These are phyloP conservation scores for Mellivora capensis DNA, from an alignment of 2,113 vertebrate species.

Conservation along the genomic window DNA sequence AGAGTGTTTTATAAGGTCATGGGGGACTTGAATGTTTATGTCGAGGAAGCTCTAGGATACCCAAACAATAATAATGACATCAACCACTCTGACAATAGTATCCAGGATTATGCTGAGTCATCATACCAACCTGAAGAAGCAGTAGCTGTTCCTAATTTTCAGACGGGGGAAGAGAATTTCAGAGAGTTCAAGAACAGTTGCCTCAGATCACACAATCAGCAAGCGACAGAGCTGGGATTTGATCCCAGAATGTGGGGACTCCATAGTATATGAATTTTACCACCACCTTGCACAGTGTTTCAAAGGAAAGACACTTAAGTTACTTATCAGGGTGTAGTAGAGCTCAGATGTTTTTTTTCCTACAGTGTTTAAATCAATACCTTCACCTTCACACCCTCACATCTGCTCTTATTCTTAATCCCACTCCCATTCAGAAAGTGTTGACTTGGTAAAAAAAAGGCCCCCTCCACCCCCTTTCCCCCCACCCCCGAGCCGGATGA, in stretches of 20 bases:
- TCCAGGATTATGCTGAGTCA: constrained; percentile 26
- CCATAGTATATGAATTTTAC: background rate
- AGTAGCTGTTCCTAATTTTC: background rate
- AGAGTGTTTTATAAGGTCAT: background rate
- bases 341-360: background rate
- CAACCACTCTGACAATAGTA: background rate
- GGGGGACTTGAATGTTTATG: background rate
- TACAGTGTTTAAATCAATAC: background rate
- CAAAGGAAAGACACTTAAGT: background rate
- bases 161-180: background rate
- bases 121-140: background rate
- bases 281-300: background rate
- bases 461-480: too few relatives aligned
- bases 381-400: background rate
- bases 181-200: background rate
- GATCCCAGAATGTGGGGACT: background rate
- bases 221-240: background rate
- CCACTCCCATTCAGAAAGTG: background rate
- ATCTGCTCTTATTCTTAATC: background rate
- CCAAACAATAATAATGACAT: background rate
- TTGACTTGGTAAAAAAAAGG: background rate
- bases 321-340: background rate
- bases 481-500: background rate
- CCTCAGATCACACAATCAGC: background rate
- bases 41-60: background rate